These are phyloP conservation scores for Meleagris gallopavo DNA, from an alignment of 2,113 vertebrate genomes.

Conservation along the genomic window DNA sequence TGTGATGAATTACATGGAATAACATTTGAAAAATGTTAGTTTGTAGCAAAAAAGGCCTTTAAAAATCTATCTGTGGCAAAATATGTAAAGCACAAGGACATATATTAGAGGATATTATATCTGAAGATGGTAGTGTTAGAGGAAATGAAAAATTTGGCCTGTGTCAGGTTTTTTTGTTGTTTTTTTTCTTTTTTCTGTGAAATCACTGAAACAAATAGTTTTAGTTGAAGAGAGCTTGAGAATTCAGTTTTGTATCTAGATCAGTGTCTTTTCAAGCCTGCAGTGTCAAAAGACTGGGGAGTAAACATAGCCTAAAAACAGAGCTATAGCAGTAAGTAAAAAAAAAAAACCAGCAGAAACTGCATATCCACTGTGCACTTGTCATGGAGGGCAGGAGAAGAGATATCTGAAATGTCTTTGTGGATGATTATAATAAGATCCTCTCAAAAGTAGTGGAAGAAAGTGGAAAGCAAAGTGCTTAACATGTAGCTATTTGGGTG, in stretches of 20 bases:
- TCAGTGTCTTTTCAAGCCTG: background rate
- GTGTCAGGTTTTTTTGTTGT: fast-evolving
- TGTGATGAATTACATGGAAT: background rate
- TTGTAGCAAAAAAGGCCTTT: background rate
- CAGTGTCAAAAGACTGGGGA: background rate
- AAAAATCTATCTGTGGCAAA: background rate
- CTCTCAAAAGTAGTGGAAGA: background rate
- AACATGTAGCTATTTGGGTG: background rate
- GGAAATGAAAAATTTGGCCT: background rate
- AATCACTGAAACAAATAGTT: background rate
- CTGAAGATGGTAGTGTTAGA: background rate
- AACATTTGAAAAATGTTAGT: slow-evolving; percentile 2
- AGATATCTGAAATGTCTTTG: background rate
- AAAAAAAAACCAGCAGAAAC: background rate
- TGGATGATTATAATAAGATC: background rate
- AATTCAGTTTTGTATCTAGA: background rate
- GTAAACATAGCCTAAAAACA: background rate
- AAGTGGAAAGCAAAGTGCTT: background rate
- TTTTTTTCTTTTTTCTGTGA: background rate
- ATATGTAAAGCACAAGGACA: background rate
- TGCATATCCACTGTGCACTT: fast-evolving
- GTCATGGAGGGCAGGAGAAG: background rate
- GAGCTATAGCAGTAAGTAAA: background rate
- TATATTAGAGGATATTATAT: background rate
- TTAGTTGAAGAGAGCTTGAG: background rate